Conservation (phyloP, 2,797 vertebrate species). For the Platalea minor region DNA sequence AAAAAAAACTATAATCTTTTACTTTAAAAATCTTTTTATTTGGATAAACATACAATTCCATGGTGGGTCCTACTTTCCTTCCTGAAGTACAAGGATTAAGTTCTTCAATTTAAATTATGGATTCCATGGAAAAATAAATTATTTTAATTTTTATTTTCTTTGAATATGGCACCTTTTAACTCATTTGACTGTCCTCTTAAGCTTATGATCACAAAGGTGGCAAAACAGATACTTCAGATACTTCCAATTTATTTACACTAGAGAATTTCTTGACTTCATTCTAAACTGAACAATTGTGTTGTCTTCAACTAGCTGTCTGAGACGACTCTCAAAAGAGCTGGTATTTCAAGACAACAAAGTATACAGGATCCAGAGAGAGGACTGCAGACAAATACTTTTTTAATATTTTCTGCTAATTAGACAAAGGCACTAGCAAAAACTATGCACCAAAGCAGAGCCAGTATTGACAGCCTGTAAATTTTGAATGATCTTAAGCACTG, state of each 20-base stretch:
- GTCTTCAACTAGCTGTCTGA: neutral
- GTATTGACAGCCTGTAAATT: neutral
- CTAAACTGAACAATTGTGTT: neutral
- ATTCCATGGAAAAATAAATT: neutral
- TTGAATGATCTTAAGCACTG: neutral
- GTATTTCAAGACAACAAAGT: neutral
- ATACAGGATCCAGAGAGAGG: neutral
- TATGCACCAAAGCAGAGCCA: neutral
- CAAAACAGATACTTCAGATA: neutral
- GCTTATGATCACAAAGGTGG: neutral
- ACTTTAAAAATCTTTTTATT: neutral
- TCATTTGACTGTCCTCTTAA: neutral
- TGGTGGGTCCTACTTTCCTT: neutral
- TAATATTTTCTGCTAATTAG: neutral
- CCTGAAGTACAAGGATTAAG: neutral
- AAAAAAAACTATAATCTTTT: neutral
- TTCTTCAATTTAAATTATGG: neutral
- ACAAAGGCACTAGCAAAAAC: neutral
- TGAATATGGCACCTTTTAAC: neutral
- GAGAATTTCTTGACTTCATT: neutral
- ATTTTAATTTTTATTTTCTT: neutral
- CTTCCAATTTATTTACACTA: neutral
- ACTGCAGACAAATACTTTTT: neutral
- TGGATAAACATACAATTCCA: neutral
- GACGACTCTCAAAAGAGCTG: neutral